Base-by-base conservation (phyloP, 1,140 invertebrate species). In the Eurosta solidaginis region DNA sequence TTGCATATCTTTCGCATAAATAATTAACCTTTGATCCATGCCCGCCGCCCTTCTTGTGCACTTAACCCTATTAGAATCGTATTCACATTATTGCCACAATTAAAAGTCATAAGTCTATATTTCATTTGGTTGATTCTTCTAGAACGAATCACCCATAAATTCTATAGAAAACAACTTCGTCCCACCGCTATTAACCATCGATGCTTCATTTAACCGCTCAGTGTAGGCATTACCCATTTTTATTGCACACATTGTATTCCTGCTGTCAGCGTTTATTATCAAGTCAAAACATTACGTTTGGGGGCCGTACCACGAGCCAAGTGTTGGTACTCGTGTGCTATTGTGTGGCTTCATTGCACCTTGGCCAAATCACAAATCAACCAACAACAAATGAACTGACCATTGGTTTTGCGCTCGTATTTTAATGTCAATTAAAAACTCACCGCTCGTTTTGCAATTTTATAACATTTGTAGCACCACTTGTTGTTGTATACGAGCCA, bases 391-490 rank as follows among this genome's bases (percentile, higher is more conserved):
- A 29, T 40, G 45, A n/a, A 20, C 59, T 68, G 59, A 22, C 14
- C 17, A 59, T 59, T 59, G 54, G 14, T 59, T 17, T 29, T 27
- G n/a, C n/a, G 27, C 27, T 59, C 54, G 29, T 59, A 59, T 59
- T 59, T 59, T 59, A 59, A 29, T 33, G 54, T 42, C 59, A 68
- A 68, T 68, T 68, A 68, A 68, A 68, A 68, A 68, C 33, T 68
- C 22, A 40, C 29, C 59, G 59, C 59, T 40, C 59, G 5, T 40
- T 40, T 40, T 12, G 33, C 33, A 42, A 68, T 68, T 68, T 68
- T 40, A 68, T 68, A 68, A 68, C n/a, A 14, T 12, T 47, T 47
- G 45, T n/a, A n/a, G 14, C n/a, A 47, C 45, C 14, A 47, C 14
- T 42, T n/a, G n/a, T n/a, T n/a, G n/a, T n/a, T n/a, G n/a, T n/a